phyloP scores from a whole-genome alignment of 2,888 invertebrate species.

The Dynastes hyllus region DNA sequence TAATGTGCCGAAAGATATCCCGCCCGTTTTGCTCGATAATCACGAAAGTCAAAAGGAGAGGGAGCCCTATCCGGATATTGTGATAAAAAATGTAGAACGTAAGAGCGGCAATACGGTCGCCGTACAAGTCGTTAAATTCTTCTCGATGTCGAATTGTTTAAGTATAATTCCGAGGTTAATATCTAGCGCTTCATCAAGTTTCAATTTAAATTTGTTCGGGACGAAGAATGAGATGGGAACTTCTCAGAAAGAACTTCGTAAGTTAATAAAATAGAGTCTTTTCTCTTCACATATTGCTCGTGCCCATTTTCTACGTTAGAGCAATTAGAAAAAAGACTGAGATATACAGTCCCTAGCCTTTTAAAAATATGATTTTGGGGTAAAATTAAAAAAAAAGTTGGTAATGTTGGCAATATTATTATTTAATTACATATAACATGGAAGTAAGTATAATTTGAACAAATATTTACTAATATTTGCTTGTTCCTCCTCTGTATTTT shows the following conservation, averaged over 20 bases:
- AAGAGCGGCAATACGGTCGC: conserved; percentile 29
- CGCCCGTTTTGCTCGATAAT: conserved; percentile 25
- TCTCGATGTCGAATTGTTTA: conserved; percentile 48
- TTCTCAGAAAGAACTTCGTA: conserved; percentile 54
- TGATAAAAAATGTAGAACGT: conserved; percentile 47
- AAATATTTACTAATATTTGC: too few relatives aligned
- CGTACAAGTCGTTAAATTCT: conserved; percentile 51
- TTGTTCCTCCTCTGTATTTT: too few relatives aligned
- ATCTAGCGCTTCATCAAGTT: conserved; percentile 29
- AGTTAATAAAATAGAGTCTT: conserved; percentile 33
- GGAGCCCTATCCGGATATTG: conserved; percentile 28
- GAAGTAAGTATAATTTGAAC: too few relatives aligned
- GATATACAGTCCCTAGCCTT: too few relatives aligned
- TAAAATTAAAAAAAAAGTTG: too few relatives aligned
- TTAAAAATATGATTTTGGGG: too few relatives aligned
- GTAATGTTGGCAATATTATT: too few relatives aligned
- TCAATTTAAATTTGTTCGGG: conserved; percentile 22
- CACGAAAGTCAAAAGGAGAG: conserved; percentile 3
- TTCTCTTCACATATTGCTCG: too few relatives aligned
- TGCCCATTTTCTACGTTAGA: too few relatives aligned
- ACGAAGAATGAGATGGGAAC: conserved; percentile 24
- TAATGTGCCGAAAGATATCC: conserved; percentile 41
- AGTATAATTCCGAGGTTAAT: conserved; percentile 44
- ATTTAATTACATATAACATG: too few relatives aligned
- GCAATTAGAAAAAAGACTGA: too few relatives aligned